Evolutionary conservation across 2,113 vertebrate genomes (phyloP).

Genomic region (Hepsetus odoe): DNA sequence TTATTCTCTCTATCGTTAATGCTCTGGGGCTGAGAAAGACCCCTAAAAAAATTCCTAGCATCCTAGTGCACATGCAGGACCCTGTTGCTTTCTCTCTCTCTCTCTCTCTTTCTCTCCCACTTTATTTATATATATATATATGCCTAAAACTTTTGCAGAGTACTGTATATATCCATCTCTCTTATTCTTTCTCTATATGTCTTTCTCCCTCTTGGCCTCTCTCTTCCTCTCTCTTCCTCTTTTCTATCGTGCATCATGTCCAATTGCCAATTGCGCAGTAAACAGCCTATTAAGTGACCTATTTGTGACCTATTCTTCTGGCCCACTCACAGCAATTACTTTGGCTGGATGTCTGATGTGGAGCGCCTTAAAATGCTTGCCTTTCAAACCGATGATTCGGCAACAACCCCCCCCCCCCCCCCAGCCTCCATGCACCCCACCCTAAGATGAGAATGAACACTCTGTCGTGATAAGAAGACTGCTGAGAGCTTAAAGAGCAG

Average conservation of each 20-base stretch:
- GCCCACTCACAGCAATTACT: constrained; percentile 77
- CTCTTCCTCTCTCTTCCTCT: constrained; percentile 55
- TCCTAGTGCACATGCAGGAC: constrained; percentile 16
- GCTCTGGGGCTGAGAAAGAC: constrained; percentile 4
- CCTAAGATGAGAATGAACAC: constrained; percentile 36
- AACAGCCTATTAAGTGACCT: constrained; percentile 81
- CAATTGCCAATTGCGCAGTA: constrained; percentile 69
- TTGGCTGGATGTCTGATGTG: constrained; percentile 68
- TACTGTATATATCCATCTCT: too few relatives aligned
- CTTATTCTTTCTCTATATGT: too few relatives aligned
- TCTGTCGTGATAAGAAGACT: constrained; percentile 47
- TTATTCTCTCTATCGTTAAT: background rate
- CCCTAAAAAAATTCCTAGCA: constrained; percentile 5
- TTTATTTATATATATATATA: too few relatives aligned
- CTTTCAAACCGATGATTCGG: constrained; percentile 61
- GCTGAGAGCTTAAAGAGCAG: constrained; percentile 3
- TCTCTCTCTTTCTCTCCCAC: too few relatives aligned
- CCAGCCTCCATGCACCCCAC: background rate
- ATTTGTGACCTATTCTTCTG: constrained; percentile 79
- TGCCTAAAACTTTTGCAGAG: too few relatives aligned
- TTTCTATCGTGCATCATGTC: constrained; percentile 75
- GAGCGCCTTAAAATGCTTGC: constrained; percentile 63
- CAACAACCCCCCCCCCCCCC: background rate
- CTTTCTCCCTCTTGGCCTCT: too few relatives aligned
- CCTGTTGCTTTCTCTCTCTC: constrained; percentile 37